Percentiles rank a stretch among this genome's conserved stretches.
Evolutionary conservation across 2,797 vertebrate species (phyloP).

Genomic region (Craterocephalus amniculus): DNA sequence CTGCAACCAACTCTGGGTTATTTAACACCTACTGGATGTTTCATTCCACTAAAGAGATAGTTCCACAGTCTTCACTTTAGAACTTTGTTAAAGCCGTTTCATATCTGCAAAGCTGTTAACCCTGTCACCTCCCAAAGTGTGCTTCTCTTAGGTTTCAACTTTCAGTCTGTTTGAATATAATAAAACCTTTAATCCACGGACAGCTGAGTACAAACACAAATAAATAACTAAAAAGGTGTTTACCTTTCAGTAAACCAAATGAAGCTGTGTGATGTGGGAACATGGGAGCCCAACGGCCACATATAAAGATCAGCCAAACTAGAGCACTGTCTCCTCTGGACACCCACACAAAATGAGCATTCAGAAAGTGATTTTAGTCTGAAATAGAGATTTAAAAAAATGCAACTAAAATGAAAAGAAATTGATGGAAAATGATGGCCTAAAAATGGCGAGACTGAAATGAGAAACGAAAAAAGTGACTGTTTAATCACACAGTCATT

Average conservation of each 20-base stretch:
- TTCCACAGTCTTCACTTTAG: slow-evolving; percentile 18
- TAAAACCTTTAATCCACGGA: slow-evolving; percentile 26
- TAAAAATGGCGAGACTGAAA: slow-evolving; percentile 19
- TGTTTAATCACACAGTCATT: slow-evolving; percentile 24
- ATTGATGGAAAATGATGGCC: neutral
- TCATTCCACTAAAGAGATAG: slow-evolving; percentile 23
- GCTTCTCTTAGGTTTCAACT: slow-evolving; percentile 34
- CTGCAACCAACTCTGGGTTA: slow-evolving; percentile 15
- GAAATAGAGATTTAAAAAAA: neutral
- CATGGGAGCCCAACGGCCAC: neutral
- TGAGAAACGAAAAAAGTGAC: slow-evolving; percentile 21
- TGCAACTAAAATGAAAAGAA: neutral
- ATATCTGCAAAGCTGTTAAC: slow-evolving; percentile 35
- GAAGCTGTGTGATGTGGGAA: neutral
- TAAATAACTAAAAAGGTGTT: neutral
- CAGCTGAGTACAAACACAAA: neutral
- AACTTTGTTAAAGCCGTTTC: slow-evolving; percentile 5
- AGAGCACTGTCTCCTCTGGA: neutral
- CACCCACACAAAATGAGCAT: neutral
- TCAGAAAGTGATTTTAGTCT: neutral
- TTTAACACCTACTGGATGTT: slow-evolving; percentile 44
- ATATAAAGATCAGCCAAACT: slow-evolving; percentile 12
- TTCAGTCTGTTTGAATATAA: slow-evolving; percentile 34
- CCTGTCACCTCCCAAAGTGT: slow-evolving; percentile 23
- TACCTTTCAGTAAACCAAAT: neutral